phyloP scores from a whole-genome alignment of 2,888 invertebrate species.

The Belgica antarctica region DNA sequence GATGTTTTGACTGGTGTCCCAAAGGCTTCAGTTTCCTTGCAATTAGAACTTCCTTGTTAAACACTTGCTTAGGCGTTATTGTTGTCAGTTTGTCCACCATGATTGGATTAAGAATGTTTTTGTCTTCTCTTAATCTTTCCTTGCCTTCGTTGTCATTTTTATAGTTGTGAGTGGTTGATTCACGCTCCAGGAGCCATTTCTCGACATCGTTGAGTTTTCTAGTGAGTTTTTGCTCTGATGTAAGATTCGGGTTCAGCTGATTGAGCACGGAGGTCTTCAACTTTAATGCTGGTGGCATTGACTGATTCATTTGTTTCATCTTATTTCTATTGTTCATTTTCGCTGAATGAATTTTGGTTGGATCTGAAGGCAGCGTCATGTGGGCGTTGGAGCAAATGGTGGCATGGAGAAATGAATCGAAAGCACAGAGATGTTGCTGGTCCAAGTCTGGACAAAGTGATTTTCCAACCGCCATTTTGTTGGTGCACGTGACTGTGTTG shows the following conservation, averaged over 20 bases:
- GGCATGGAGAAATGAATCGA: conserved; percentile 64
- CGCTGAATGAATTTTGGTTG: conserved; percentile 54
- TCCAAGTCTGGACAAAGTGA: background rate
- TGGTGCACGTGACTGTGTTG: conserved; percentile 31
- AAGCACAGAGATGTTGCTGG: conserved; percentile 55
- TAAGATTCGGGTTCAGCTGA: conserved; percentile 48
- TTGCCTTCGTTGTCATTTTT: conserved; percentile 44
- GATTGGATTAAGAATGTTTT: conserved; percentile 46
- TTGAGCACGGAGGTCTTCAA: conserved; percentile 49
- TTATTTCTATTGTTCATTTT: conserved; percentile 26
- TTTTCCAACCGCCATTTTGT: conserved; percentile 1
- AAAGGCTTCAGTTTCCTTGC: conserved; percentile 45
- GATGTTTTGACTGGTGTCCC: conserved; percentile 47
- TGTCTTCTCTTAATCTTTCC: conserved; percentile 46
- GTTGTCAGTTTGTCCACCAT: conserved; percentile 49
- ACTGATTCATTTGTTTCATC: conserved; percentile 22
- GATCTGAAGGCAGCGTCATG: conserved; percentile 55
- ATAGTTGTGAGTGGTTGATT: conserved; percentile 44
- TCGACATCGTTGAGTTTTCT: conserved; percentile 56
- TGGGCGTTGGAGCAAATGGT: conserved; percentile 58
- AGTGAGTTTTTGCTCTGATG: conserved; percentile 49
- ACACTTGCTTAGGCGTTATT: conserved; percentile 44
- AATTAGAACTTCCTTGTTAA: conserved; percentile 44
- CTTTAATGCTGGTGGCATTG: conserved; percentile 48
- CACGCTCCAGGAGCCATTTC: conserved; percentile 55